Base-by-base conservation (phyloP, 2,797 vertebrate species). In the Columba guinea region DNA sequence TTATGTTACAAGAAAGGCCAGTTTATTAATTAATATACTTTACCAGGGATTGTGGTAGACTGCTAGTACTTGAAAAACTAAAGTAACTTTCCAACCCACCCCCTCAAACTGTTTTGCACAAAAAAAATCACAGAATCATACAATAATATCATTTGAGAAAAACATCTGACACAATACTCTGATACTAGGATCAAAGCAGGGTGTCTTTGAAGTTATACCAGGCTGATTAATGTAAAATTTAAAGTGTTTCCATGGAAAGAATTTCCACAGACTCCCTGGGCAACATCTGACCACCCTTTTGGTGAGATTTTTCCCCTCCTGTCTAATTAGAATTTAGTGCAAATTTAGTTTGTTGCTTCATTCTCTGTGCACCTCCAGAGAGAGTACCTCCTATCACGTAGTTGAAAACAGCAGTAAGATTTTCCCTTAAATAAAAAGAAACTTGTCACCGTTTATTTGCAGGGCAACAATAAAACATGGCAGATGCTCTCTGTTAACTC, bases 271-370 rank as follows among this genome's bases (percentile, higher is more conserved):
- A 6, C 17, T 73, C 46, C 30, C 20, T 69, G 12, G 27, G 10
- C 12, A 71, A 21, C 52, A 77, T 34, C 9, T 17, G 32, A 59
- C 7, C 20, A 41, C 18, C 9, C 4, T 27, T 41, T 69, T 52
- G 27, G 11, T 53, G 26, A 7, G 34, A 35, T n/a, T 53, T 84
- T 20, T 0, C 14, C 8, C 0, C 4, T 69, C 8, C 1, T n/a
- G 16, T 65, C 22, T 62, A 83, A 63, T 76, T 59, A 75, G 26
- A 41, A 46, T 69, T 37, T 58, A 12, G 10, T 69, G 30, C 1
- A 63, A 84, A 51, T 28, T 74, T 4, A 12, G 3, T 39, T 55
- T 69, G 16, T 65, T 74, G 4, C 35, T 77, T 69, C 1, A 1
- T 59, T 55, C 5, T 22, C 59, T 35, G 27, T 64, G 9, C 8